phyloP scores from a whole-genome alignment of 2,113 vertebrate genomes.

The Indicator indicator region DNA sequence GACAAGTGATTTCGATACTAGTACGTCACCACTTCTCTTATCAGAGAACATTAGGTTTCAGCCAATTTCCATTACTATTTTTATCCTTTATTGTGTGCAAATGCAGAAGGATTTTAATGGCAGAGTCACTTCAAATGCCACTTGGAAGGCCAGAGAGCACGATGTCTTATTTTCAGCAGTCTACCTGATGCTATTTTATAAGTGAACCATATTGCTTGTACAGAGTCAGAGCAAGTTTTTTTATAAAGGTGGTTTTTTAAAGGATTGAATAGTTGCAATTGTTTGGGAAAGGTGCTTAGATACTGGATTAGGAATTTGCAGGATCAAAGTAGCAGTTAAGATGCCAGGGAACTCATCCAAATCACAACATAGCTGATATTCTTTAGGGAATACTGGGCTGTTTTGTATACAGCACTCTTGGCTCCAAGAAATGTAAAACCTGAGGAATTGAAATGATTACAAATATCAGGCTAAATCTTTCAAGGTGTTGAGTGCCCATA shows the following conservation, averaged over 20 bases:
- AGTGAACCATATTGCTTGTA: not conserved
- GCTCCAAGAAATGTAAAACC: slow-evolving; percentile 65
- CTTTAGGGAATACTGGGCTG: slow-evolving; percentile 48
- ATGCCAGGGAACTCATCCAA: slow-evolving; percentile 65
- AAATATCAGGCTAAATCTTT: not conserved
- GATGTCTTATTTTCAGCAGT: not conserved
- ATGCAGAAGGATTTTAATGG: slow-evolving; percentile 16
- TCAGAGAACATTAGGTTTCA: slow-evolving; percentile 40
- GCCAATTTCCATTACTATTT: slow-evolving; percentile 61
- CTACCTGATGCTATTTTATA: not conserved
- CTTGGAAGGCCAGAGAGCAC: not conserved
- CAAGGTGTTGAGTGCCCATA: slow-evolving; percentile 2
- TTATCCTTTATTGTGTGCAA: slow-evolving; percentile 59
- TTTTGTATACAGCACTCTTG: slow-evolving; percentile 43
- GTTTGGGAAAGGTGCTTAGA: slow-evolving; percentile 46
- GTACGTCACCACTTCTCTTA: slow-evolving; percentile 47
- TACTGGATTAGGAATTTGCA: slow-evolving; percentile 61
- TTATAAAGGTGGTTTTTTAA: not conserved
- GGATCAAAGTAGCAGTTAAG: slow-evolving; percentile 58
- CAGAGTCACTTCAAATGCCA: slow-evolving; percentile 5
- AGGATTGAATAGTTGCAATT: slow-evolving; percentile 39
- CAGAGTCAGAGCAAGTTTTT: slow-evolving; percentile 15
- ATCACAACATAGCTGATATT: slow-evolving; percentile 60
- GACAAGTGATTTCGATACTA: not conserved
- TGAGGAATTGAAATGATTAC: slow-evolving; percentile 26